Percentiles rank a stretch among this genome's conserved stretches.
Evolutionary conservation across 2,888 invertebrate genomes (phyloP).

Genomic region (Drosophila helvetica): DNA sequence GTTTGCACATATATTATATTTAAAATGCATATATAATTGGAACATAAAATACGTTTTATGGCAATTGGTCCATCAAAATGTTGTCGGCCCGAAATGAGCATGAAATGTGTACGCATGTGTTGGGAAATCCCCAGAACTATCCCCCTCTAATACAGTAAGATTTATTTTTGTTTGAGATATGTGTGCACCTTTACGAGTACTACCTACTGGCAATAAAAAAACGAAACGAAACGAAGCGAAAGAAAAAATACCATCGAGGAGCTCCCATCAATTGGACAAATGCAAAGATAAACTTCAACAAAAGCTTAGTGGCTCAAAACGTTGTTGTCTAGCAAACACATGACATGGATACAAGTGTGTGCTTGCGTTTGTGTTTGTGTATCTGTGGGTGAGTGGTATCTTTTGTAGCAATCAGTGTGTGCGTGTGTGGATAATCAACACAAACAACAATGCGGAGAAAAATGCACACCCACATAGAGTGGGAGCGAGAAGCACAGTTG

Average conservation of each 20-base stretch:
- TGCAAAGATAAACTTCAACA: constrained; percentile 74
- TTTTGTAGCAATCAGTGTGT: constrained; percentile 16
- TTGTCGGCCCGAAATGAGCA: constrained; percentile 31
- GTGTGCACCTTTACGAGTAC: constrained; percentile 14
- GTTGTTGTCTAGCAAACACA: constrained; percentile 62
- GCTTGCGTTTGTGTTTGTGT: constrained; percentile 12
- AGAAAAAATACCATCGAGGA: constrained; percentile 46
- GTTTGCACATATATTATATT: constrained; percentile 1
- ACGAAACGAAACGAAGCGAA: too few species aligned
- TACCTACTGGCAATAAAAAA: constrained; percentile 57
- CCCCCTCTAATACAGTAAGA: constrained; percentile 28
- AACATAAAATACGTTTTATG: constrained; percentile 19
- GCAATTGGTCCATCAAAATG: constrained; percentile 27
- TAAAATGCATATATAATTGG: constrained; percentile 15
- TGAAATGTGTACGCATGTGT: constrained; percentile 49
- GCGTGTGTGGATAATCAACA: constrained; percentile 66
- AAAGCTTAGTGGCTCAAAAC: constrained; percentile 71
- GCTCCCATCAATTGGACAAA: constrained; percentile 67
- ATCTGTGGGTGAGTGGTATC: constrained; percentile 10
- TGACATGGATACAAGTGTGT: constrained; percentile 48
- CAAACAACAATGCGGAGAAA: constrained; percentile 36
- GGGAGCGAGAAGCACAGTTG: constrained; percentile 51
- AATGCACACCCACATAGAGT: constrained; percentile 8
- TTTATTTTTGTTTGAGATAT: constrained; percentile 61
- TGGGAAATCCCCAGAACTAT: not conserved